These are phyloP conservation scores for Gallinago solitaria DNA, from an alignment of 2,797 vertebrate species.

Conservation along the genomic window DNA sequence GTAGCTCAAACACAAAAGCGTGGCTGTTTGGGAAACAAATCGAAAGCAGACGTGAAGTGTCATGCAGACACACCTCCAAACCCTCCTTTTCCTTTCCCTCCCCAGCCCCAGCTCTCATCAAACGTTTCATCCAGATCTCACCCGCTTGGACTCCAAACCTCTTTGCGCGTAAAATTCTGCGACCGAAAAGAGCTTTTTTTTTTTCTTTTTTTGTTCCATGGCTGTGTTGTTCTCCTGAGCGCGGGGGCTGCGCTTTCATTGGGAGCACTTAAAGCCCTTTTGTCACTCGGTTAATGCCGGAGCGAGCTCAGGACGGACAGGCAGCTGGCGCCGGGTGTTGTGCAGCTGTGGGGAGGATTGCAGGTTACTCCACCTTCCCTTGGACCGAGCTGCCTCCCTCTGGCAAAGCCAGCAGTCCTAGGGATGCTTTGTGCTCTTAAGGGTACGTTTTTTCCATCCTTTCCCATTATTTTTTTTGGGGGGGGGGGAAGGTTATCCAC, in stretches of 20 bases:
- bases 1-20: not conserved
- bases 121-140: not conserved
- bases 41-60: not conserved
- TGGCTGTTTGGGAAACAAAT: not conserved
- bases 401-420: constrained; percentile 5
- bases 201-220: not conserved
- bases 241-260: not conserved
- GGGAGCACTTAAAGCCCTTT: constrained; percentile 17
- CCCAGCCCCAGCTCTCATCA: not conserved
- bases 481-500: not conserved
- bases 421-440: not conserved
- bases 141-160: not conserved
- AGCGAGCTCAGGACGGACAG: not conserved
- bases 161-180: not conserved
- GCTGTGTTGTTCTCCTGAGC: not conserved
- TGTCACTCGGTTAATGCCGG: constrained; percentile 1
- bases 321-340: not conserved
- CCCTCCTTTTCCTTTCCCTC: not conserved
- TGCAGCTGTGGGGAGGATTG: constrained; percentile 18
- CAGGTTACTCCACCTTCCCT: constrained; percentile 17
- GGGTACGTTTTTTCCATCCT: not conserved
- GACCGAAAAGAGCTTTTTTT: not conserved
- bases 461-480: not conserved
- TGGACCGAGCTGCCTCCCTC: not conserved
- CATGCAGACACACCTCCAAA: not conserved